phyloP scores from a whole-genome alignment of 1,140 invertebrate species.

The Zaprionus gabonicus region DNA sequence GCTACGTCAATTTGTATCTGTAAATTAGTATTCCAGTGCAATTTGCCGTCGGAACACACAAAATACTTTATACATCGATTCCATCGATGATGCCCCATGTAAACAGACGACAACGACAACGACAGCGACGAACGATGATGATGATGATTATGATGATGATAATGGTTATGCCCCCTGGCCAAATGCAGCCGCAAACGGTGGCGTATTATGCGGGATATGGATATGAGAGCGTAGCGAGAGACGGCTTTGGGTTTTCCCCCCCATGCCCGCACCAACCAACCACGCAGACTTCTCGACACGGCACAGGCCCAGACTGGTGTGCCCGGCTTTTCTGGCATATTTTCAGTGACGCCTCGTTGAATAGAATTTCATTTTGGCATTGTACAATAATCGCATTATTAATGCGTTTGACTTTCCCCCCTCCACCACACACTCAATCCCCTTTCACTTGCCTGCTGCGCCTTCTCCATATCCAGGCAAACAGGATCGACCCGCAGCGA shows the following conservation, averaged over 20 bases:
- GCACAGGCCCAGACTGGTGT: background rate
- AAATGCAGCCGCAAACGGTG: conserved; percentile 34
- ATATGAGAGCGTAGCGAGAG: conserved; percentile 26
- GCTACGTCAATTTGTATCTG: conserved; percentile 77
- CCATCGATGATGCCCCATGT: conserved; percentile 30
- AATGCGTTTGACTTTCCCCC: conserved; percentile 54
- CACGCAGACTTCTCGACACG: background rate
- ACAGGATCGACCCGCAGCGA: conserved; percentile 48
- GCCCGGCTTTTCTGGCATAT: conserved; percentile 36
- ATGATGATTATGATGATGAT: conserved; percentile 25
- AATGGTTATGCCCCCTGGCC: conserved; percentile 11
- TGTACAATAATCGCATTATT: conserved; percentile 74
- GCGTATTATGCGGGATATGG: conserved; percentile 64
- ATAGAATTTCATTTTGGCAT: conserved; percentile 64
- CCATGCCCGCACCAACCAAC: background rate
- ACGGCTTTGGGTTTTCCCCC: conserved; percentile 10
- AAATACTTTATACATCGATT: conserved; percentile 59
- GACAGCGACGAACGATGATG: conserved; percentile 1
- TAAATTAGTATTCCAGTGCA: conserved; percentile 81
- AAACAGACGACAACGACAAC: conserved; percentile 1
- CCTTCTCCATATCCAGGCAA: conserved; percentile 1
- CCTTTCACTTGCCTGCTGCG: background rate
- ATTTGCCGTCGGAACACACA: conserved; percentile 70
- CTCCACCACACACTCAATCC: background rate
- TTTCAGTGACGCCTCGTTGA: conserved; percentile 52